Evolutionary conservation across 2,888 invertebrate genomes (phyloP), one percentile per base, ranked within the genome.

Genomic region (Dasysyrphus albostriatus): DNA sequence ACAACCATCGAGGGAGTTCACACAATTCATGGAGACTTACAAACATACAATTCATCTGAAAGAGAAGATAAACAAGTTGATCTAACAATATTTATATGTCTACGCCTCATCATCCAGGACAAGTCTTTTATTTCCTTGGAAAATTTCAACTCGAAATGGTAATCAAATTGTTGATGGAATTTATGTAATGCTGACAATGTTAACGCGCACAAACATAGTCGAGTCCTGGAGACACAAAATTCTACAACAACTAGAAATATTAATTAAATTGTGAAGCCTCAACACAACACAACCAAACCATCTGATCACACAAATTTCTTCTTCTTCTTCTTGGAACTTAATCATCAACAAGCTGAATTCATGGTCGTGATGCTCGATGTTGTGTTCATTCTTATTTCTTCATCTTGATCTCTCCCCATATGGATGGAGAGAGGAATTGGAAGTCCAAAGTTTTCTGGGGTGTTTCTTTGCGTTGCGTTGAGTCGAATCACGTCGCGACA

Each of bases 121-220:
- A 5, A n/a, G 78, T 9, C 5, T 61, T 44, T 24, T 67, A 59
- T 51, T 61, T 82, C 58, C 79, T 63, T 3, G 6, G 32, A 61
- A 24, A 79, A 75, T 37, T 42, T 54, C 47, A 5, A 24, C 79
- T 70, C 74, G 29, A 19, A 69, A 70, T 63, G 79, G 16, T 70
- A 51, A 83, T 83, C 78, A 83, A 67, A 73, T 83, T 63, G 49
- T n/a, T 79, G 79, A 70, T 83, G 56, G 70, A 77, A 63, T 79
- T 83, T 75, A 74, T 80, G 79, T 83, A 58, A 65, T 58, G 16
- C 65, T 16, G 19, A 5, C 16, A 37, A 24, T 32, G 12, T 9
- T 19, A 5, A 39, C 39, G 39, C 39, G 12, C 39, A 39, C 16
- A n/a, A n/a, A 12, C 37, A 19, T 12, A 5, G 32, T 32, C 32